Conservation (phyloP, 2,888 invertebrate genomes). For the Venustoraphidia nigricollis region DNA sequence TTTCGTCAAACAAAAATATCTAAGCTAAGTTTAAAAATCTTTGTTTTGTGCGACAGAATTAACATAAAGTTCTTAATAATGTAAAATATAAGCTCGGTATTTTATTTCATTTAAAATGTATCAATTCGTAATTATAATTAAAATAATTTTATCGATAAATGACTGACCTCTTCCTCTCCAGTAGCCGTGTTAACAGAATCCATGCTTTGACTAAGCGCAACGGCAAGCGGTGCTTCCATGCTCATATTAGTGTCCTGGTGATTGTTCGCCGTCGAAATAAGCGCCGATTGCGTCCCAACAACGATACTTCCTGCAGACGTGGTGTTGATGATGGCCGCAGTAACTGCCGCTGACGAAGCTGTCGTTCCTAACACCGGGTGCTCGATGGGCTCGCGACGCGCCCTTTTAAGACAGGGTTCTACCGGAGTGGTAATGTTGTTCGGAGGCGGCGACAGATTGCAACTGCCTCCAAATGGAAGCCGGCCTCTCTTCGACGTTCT, state of each 20-base stretch:
- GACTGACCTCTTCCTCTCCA: slow-evolving; percentile 91
- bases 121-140: no score
- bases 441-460: slow-evolving; percentile 25
- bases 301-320: slow-evolving; percentile 2
- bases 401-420: slow-evolving; percentile 21
- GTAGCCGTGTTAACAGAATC: slow-evolving; percentile 92
- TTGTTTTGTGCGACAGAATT: no score
- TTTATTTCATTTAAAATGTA: no score
- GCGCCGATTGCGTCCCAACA: slow-evolving; percentile 19
- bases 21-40: no score
- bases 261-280: slow-evolving; percentile 13
- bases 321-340: slow-evolving; percentile 7
- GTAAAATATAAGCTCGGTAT: no score
- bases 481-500: slow-evolving; percentile 30
- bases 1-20: no score
- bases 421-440: slow-evolving; percentile 19
- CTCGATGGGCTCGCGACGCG: slow-evolving; percentile 25
- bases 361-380: slow-evolving; percentile 22
- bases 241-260: slow-evolving; percentile 29
- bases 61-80: no score
- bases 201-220: slow-evolving; percentile 90
- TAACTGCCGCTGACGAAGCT: slow-evolving; percentile 22
- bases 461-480: slow-evolving; percentile 28
- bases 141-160: no score
- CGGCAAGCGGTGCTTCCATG: slow-evolving; percentile 53